Conservation (phyloP, 92 coral and sea anemone genomes). For the Phenganax stokvisi region DNA sequence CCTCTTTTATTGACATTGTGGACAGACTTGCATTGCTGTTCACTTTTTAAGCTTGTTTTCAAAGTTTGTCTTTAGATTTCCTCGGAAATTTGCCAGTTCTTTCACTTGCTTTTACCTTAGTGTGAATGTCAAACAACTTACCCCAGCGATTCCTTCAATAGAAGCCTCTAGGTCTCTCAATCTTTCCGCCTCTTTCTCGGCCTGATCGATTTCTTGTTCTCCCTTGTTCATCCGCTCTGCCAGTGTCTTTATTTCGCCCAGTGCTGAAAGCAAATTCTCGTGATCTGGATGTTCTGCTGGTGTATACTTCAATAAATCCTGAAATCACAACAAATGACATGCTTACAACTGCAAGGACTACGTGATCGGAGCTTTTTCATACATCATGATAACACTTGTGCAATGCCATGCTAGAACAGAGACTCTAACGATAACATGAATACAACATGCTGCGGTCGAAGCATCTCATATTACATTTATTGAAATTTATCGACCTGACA, state of each 20-base stretch:
- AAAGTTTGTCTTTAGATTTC: neutral
- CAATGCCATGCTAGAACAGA: constrained; percentile 4
- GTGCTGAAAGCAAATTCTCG: constrained; percentile 77
- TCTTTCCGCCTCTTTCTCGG: constrained; percentile 95
- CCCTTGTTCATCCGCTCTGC: constrained; percentile 98
- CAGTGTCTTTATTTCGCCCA: constrained; percentile 87
- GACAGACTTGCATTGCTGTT: neutral
- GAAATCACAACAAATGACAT: constrained; percentile 13
- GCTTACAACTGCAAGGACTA: neutral
- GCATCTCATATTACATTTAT: neutral
- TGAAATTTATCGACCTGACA: constrained; percentile 2
- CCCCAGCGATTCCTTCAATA: constrained; percentile 89
- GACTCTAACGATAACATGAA: neutral
- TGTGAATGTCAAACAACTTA: constrained; percentile 31
- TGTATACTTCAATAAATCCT: constrained; percentile 97
- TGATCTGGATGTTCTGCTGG: constrained; percentile 95
- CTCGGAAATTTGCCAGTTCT: too few relatives aligned
- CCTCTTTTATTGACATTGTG: too few relatives aligned
- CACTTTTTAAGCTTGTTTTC: neutral
- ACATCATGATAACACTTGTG: neutral
- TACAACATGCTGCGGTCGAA: neutral
- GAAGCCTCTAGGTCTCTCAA: constrained; percentile 89
- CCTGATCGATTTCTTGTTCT: constrained; percentile 87
- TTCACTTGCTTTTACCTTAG: neutral
- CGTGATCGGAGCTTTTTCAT: neutral